Conservation (phyloP, 2,888 invertebrate species). For the Disparrhopalites patrizii region DNA sequence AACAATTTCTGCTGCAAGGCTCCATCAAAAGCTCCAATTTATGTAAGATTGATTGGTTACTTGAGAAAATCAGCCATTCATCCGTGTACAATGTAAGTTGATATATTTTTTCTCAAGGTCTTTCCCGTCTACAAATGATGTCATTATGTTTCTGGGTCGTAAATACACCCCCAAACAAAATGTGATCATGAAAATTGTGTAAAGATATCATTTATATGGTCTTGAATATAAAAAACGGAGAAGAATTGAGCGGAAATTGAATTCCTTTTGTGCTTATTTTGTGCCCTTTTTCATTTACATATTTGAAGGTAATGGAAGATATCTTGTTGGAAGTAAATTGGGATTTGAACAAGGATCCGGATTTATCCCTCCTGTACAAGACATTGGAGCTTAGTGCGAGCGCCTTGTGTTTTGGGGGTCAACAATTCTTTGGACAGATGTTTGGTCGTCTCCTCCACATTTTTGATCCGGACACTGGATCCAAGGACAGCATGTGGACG, state of each 20-base stretch:
- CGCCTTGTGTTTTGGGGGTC: constrained; percentile 73
- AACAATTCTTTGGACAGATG: constrained; percentile 74
- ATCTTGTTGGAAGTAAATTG: constrained; percentile 56
- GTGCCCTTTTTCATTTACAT: constrained; percentile 1
- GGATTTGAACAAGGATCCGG: constrained; percentile 50
- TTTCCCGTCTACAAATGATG: no score
- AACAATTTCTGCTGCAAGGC: constrained; percentile 63
- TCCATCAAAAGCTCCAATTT: constrained; percentile 56
- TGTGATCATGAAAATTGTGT: no score
- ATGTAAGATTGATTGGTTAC: constrained; percentile 72
- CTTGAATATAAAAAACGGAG: no score
- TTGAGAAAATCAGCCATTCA: constrained; percentile 72
- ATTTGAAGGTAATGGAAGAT: constrained; percentile 64
- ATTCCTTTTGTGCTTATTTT: no score
- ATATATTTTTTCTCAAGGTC: neutral
- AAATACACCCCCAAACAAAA: no score
- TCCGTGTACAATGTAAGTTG: constrained; percentile 62
- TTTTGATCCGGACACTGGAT: constrained; percentile 47
- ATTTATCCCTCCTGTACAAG: constrained; percentile 61
- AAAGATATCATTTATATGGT: no score
- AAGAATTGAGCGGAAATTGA: no score
- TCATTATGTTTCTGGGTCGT: no score
- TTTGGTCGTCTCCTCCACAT: constrained; percentile 53
- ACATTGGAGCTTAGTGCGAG: constrained; percentile 67
- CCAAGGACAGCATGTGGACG: constrained; percentile 28